These are phyloP conservation scores for Rotaria sp. DNA, from an alignment of 2,888 invertebrate species.

Conservation along the genomic window DNA sequence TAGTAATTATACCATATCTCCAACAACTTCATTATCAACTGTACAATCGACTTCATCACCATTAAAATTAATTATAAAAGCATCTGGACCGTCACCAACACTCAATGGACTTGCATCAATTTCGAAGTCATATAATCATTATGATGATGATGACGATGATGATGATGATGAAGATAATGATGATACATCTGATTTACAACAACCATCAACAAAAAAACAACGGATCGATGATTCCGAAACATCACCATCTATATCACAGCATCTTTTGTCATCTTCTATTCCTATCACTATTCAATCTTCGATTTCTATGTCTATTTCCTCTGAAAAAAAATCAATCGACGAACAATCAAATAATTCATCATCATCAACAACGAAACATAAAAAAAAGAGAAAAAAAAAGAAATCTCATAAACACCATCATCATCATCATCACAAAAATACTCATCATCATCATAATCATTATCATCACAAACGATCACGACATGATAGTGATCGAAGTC, in stretches of 20 bases:
- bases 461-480: not conserved
- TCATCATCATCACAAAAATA: not conserved
- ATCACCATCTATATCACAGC: not conserved
- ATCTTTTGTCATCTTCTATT: not conserved
- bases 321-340: not conserved
- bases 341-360: not conserved
- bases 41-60: constrained; percentile 15
- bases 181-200: not conserved
- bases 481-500: not conserved
- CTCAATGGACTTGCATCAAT: not conserved
- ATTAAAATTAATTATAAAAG: not conserved
- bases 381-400: not conserved
- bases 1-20: not conserved
- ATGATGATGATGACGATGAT: constrained; percentile 6
- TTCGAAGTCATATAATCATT: not conserved
- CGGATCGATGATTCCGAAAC: not conserved
- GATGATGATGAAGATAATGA: not conserved
- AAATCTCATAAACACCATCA: not conserved
- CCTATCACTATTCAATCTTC: not conserved
- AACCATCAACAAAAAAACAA: not conserved
- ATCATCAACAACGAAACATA: not conserved
- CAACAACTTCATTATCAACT: not conserved
- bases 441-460: not conserved
- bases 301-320: not conserved
- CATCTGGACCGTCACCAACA: not conserved